Conservation (phyloP, 2,113 vertebrate genomes). For the Narcine bancroftii region DNA sequence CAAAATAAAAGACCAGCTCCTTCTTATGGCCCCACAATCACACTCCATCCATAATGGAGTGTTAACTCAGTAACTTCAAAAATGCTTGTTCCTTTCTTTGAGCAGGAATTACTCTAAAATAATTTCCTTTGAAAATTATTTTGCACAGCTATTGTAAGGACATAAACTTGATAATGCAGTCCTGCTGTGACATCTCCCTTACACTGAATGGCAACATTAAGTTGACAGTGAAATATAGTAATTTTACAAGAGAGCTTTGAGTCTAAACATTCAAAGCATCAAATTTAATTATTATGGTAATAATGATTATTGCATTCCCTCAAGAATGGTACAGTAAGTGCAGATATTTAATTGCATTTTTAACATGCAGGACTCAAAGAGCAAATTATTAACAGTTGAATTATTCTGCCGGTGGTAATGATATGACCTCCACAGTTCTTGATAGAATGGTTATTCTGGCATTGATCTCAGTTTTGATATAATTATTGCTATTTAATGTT, state of each 20-base stretch:
- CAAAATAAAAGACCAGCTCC: background rate
- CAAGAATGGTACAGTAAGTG: constrained; percentile 14
- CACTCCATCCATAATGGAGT: background rate
- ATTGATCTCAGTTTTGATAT: constrained; percentile 30
- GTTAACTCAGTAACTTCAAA: background rate
- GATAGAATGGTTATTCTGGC: constrained; percentile 31
- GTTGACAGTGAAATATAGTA: constrained; percentile 26
- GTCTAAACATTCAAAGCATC: constrained; percentile 31
- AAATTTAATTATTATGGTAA: constrained; percentile 35
- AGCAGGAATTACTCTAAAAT: background rate
- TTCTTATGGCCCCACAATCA: background rate
- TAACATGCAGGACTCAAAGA: background rate
- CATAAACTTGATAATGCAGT: background rate
- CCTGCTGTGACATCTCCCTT: background rate
- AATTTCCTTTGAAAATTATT: background rate
- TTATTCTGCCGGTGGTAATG: constrained; percentile 15
- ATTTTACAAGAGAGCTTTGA: constrained; percentile 2
- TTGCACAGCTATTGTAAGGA: background rate
- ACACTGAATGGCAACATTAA: background rate
- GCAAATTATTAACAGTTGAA: constrained; percentile 19
- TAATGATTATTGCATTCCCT: constrained; percentile 22
- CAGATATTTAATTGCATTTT: constrained; percentile 14
- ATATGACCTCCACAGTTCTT: background rate
- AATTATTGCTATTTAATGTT: constrained; percentile 29
- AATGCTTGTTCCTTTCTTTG: background rate